A percentile compares a stretch with the other conserved stretches of the same genome.
Conservation (phyloP, 2,888 invertebrate genomes). For the Xestia xanthographa region DNA sequence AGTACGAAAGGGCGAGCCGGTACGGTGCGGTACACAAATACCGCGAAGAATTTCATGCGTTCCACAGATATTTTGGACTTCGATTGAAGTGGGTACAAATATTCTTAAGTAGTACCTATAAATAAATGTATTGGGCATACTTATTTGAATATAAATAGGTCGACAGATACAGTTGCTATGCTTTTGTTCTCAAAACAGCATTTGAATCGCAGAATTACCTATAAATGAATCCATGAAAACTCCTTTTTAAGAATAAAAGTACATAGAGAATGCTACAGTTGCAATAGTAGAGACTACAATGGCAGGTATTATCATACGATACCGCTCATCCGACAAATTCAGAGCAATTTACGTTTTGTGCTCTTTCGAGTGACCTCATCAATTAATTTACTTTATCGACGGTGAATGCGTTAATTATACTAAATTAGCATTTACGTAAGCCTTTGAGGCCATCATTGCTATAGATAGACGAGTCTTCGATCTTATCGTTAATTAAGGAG, state of each 20-base stretch:
- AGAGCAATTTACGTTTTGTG: slow-evolving; percentile 77
- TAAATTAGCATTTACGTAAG: slow-evolving; percentile 75
- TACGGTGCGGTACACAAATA: slow-evolving; percentile 52
- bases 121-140: slow-evolving; percentile 21
- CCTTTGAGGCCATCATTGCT: slow-evolving; percentile 49
- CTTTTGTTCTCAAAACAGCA: slow-evolving; percentile 21
- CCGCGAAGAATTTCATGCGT: slow-evolving; percentile 62
- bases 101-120: slow-evolving; percentile 18
- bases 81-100: slow-evolving; percentile 45
- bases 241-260: slow-evolving; percentile 6
- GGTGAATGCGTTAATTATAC: slow-evolving; percentile 79
- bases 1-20: slow-evolving; percentile 61
- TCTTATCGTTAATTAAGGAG: slow-evolving; percentile 32
- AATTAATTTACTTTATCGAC: slow-evolving; percentile 84
- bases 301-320: slow-evolving; percentile 31
- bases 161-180: background rate
- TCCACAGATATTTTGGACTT: slow-evolving; percentile 48
- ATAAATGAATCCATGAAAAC: background rate
- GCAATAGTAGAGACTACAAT: slow-evolving; percentile 10
- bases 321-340: slow-evolving; percentile 73
- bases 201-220: background rate
- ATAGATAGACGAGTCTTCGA: slow-evolving; percentile 45
- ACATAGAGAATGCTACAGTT: background rate
- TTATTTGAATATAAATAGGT: slow-evolving; percentile 17
- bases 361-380: slow-evolving; percentile 84